Base-by-base conservation (phyloP, 2,888 invertebrate species). In the Brachylomia viminalis region DNA sequence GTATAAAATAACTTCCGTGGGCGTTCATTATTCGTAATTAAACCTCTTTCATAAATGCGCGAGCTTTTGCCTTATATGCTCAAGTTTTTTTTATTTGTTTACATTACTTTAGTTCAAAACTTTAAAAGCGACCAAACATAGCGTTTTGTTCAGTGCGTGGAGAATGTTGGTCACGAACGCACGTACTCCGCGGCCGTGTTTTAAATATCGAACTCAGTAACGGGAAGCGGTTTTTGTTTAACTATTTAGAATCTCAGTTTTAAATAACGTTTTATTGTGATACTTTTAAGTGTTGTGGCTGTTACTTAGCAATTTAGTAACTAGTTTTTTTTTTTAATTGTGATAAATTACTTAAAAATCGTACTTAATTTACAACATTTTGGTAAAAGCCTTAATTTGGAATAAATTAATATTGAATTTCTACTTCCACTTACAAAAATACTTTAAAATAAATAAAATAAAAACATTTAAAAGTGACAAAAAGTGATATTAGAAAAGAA, bases 91-190 rank as follows among this genome's bases (percentile, higher is more conserved):
- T 72, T 64, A 56, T 79, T 79, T 82, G 77, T 85, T 85, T 80
- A 77, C 81, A 58, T 54, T 58, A 33, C 73, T 71, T 78, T 68
- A 61, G 71, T 77, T 80, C 54, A 67, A 6, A 83, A 79, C 72
- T 72, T 76, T 84, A 83, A 75, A 85, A 79, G 79, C 71, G 38
- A 52, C n/a, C 30, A 42, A 62, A 56, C 54, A 64, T 8, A 62
- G 49, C 69, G 20, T 67, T 62, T 23, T 6, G 52, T 54, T 82
- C 78, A 88, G 87, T 88, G 82, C 76, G 80, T 75, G 72, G 79
- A 87, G 83, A 86, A 85, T 80, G 80, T 68, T 78, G 70, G 79
- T 62, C 38, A 62, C 27, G 78, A 47, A 70, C 83, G 84, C 85
- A 87, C 85, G 87, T 78, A 70, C 79, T 61, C 72, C 64, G 86